A percentile compares a stretch with the other conserved stretches of the same genome.
phyloP scores from a whole-genome alignment of 2,113 vertebrate genomes.

The Cavia porcellus region DNA sequence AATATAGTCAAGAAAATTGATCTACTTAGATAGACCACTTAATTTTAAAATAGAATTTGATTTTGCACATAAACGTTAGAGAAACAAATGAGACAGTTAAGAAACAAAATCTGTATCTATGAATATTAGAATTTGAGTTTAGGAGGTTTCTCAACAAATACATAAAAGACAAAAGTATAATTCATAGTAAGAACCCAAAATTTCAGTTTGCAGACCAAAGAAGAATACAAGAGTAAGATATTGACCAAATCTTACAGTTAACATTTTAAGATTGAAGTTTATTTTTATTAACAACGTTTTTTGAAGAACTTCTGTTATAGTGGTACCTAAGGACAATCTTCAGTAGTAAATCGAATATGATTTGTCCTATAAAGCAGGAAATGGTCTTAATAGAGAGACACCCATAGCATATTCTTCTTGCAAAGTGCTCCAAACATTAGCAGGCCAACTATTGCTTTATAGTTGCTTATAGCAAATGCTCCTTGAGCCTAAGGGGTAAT shows the following conservation, averaged over 20 bases:
- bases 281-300: constrained; percentile 47
- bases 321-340: neutral
- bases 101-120: neutral
- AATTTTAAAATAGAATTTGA: constrained; percentile 51
- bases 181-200: neutral
- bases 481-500: neutral
- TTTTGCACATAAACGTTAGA: neutral
- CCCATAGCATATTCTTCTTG: neutral
- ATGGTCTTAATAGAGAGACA: neutral
- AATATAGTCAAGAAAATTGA: neutral
- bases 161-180: neutral
- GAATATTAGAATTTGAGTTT: neutral
- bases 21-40: neutral
- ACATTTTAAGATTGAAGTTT: constrained; percentile 23
- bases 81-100: neutral
- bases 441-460: neutral
- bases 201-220: constrained; percentile 41
- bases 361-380: constrained; percentile 4
- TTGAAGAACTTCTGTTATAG: constrained; percentile 22
- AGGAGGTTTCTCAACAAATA: neutral
- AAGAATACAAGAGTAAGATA: constrained; percentile 33
- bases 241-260: neutral
- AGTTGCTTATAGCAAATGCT: neutral
- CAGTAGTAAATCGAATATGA: constrained; percentile 52
- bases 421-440: neutral